These are phyloP conservation scores for Palythoa caribaeorum DNA, from an alignment of 92 coral and sea anemone genomes.

Conservation along the genomic window DNA sequence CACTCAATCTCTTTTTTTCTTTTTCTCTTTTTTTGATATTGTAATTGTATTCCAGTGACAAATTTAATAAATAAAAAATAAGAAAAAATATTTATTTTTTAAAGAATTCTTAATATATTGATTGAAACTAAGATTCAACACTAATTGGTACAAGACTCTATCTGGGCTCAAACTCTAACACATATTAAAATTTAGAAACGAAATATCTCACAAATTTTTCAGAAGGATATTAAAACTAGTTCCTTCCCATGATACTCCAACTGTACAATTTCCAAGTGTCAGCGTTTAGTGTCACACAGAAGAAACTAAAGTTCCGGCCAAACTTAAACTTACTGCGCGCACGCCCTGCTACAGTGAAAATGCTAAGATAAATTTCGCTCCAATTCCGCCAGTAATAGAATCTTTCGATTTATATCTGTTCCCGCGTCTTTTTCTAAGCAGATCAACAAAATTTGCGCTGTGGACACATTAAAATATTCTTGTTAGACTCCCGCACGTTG, in stretches of 20 bases:
- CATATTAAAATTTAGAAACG: too few relatives aligned
- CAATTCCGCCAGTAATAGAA: neutral
- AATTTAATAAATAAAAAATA: too few relatives aligned
- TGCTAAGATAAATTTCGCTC: neutral
- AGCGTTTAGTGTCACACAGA: neutral
- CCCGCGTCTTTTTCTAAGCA: neutral
- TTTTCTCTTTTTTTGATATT: too few relatives aligned
- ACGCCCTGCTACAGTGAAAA: neutral
- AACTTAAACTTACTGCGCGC: neutral
- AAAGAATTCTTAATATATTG: neutral
- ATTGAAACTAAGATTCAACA: neutral
- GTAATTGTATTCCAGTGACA: too few relatives aligned
- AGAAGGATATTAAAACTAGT: too few relatives aligned
- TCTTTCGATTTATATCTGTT: neutral
- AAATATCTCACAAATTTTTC: too few relatives aligned
- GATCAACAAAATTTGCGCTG: neutral
- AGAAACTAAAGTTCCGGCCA: neutral
- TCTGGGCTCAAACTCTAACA: too few relatives aligned
- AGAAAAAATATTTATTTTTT: too few relatives aligned
- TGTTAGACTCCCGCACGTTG: neutral
- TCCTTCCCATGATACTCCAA: neutral
- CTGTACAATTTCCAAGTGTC: neutral
- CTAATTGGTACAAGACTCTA: neutral
- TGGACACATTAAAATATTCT: neutral
- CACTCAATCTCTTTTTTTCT: too few relatives aligned